These are phyloP conservation scores for Mythimna ferrago DNA, from an alignment of 2,888 invertebrate genomes.

Conservation along the genomic window DNA sequence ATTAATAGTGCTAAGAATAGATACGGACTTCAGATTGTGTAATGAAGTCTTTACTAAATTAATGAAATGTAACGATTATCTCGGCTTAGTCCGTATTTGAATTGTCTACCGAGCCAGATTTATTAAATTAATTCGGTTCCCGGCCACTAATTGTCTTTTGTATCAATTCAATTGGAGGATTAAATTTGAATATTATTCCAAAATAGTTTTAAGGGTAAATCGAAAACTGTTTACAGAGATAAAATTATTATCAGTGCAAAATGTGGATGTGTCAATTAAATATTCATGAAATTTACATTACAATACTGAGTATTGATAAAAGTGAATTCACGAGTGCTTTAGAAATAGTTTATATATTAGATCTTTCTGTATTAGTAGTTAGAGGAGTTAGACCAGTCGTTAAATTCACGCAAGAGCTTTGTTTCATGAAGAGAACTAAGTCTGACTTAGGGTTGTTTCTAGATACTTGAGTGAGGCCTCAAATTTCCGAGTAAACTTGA, in stretches of 20 bases:
- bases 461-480: constrained; percentile 68
- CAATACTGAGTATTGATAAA: constrained; percentile 10
- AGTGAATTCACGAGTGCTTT: not conserved
- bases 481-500: constrained; percentile 69
- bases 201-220: constrained; percentile 54
- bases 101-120: constrained; percentile 71
- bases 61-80: constrained; percentile 69
- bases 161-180: constrained; percentile 73
- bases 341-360: constrained; percentile 22
- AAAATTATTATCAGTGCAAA: constrained; percentile 16
- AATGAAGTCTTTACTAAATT: constrained; percentile 62
- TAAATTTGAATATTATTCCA: constrained; percentile 71
- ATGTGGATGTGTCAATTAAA: constrained; percentile 21
- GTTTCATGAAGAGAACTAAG: constrained; percentile 70
- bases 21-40: constrained; percentile 49
- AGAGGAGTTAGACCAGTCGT: constrained; percentile 60
- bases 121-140: constrained; percentile 74
- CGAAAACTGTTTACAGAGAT: constrained; percentile 36
- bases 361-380: constrained; percentile 27
- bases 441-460: constrained; percentile 68
- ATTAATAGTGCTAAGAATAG: constrained; percentile 55
- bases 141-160: constrained; percentile 75
- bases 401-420: constrained; percentile 71
- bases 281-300: constrained; percentile 20
- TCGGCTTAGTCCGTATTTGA: constrained; percentile 67